Percentiles rank a stretch among this genome's conserved stretches.
Conservation (phyloP, 2,113 vertebrate genomes). For the Coptodon rendalli region DNA sequence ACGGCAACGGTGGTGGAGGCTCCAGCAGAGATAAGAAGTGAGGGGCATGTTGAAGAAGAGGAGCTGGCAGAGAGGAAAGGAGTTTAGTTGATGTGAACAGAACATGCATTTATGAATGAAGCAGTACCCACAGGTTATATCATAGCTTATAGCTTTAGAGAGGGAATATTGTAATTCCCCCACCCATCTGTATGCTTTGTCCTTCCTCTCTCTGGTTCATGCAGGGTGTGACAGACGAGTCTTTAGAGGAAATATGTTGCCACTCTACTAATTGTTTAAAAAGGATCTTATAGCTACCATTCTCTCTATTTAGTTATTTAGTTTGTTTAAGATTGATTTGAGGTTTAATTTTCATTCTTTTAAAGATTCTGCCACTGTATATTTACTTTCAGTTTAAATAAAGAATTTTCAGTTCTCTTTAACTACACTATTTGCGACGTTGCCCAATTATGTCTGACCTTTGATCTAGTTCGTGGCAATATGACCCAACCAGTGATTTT, state of each 20-base stretch:
- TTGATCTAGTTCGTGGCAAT: not conserved
- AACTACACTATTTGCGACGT: not conserved
- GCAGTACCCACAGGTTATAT: not conserved
- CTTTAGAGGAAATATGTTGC: not conserved
- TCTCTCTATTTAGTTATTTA: not conserved
- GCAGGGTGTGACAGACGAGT: not conserved
- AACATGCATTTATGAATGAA: not conserved
- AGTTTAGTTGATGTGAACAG: not conserved
- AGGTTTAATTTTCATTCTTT: not conserved
- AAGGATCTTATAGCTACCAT: not conserved
- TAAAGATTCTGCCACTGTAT: not conserved
- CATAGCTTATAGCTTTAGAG: not conserved
- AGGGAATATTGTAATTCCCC: not conserved
- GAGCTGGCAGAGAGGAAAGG: slow-evolving; percentile 68
- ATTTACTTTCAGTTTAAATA: not conserved
- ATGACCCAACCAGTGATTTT: not conserved
- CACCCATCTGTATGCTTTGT: not conserved
- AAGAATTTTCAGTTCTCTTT: not conserved
- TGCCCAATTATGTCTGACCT: not conserved
- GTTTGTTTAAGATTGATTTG: not conserved
- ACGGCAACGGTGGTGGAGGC: slow-evolving; percentile 80
- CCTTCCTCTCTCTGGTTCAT: not conserved
- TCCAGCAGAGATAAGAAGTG: slow-evolving; percentile 90
- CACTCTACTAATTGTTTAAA: not conserved
- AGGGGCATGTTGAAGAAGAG: slow-evolving; percentile 91